Evolutionary conservation across 2,113 vertebrate genomes (phyloP).

Genomic region (Paralichthys olivaceus): DNA sequence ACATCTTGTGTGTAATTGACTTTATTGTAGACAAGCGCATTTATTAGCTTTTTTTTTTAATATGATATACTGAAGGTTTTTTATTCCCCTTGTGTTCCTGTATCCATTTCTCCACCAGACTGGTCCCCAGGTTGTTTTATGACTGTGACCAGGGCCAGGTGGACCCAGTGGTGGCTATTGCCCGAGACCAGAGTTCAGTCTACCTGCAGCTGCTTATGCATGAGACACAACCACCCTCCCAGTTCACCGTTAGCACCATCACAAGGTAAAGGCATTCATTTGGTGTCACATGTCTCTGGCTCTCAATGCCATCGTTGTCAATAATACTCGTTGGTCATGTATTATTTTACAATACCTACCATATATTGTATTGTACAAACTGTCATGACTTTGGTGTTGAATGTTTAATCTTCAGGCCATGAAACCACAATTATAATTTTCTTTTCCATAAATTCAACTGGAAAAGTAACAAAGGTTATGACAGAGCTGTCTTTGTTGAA

Average conservation of each 20-base stretch:
- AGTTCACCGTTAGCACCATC: conserved; percentile 93
- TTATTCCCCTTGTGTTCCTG: neutral
- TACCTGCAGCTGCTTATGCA: conserved; percentile 97
- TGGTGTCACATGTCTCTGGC: neutral
- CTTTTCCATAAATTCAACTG: neutral
- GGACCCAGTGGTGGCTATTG: conserved; percentile 94
- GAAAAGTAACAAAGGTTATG: neutral
- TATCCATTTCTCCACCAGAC: conserved; percentile 71
- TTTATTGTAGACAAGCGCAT: neutral
- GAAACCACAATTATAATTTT: neutral
- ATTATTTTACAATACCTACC: too few relatives aligned
- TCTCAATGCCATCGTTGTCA: neutral
- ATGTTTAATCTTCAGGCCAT: neutral
- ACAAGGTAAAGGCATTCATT: conserved; percentile 85
- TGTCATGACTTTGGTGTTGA: neutral
- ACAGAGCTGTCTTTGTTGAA: neutral
- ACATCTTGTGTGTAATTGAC: neutral
- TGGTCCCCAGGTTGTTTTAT: conserved; percentile 93
- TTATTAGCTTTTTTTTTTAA: neutral
- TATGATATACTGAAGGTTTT: neutral
- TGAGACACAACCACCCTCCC: conserved; percentile 92
- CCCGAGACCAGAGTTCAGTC: conserved; percentile 93
- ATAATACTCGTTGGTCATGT: neutral
- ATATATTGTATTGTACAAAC: neutral
- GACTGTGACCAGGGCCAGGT: conserved; percentile 94